Evolutionary conservation across 1,140 invertebrate genomes (phyloP), one percentile per base, ranked within the genome.

Genomic region (Monomorium pharaonis): DNA sequence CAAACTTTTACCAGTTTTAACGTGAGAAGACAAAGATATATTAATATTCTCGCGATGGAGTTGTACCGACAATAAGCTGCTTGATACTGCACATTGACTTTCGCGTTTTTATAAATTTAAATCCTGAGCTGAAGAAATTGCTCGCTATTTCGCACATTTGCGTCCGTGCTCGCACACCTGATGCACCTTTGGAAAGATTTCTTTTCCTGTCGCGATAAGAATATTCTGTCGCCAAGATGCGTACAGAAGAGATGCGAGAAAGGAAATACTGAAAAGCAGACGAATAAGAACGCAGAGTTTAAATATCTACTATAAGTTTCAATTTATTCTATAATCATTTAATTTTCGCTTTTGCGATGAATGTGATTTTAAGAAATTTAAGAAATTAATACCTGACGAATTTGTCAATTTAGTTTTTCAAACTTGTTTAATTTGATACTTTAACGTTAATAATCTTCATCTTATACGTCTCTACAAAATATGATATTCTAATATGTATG

Each of bases 131-230:
- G 16, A 54, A 84, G 51, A 84, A 86, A 91, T 89, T 87, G 87
- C 88, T 91, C 90, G 89, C 93, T 92, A 92, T 88, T 88, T 78
- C 77, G 51, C 72, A 58, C 78, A 89, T 86, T 89, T 90, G 85
- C 87, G 72, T 80, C 70, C 16, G 54, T 84, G 54, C 21, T 37
- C n/a, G 30, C 42, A 33, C 58, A 88, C 67, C 76, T 76, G 84
- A 3, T 44, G 54, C 75, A 42, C 7, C 60, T 72, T 62, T 51
- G 30, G 14, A 63, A 42, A n/a, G n/a, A 62, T 74, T 65, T 65
- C 27, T 58, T 84, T 86, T 42, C 24, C 27, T 58, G 33, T 58
- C 49, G 37, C 65, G 51, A 70, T 67, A 58, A 81, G 51, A 30
- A 27, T 14, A 72, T 33, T 42, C 24, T 21, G 33, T 37, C 27